Conservation (phyloP, 2,113 vertebrate species). For the Pseudopipra pipra region DNA sequence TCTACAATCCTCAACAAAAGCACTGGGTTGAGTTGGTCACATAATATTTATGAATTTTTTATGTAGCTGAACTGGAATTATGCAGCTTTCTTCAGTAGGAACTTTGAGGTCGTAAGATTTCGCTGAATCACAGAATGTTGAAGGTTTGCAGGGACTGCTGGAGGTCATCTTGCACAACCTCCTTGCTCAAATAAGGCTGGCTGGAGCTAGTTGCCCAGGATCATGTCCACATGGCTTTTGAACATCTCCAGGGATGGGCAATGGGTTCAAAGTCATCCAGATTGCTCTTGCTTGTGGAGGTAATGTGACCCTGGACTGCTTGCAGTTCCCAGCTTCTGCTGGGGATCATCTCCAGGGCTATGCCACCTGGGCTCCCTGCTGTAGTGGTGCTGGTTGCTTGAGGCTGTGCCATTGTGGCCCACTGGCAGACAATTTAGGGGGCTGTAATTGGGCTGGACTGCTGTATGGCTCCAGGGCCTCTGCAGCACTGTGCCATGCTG, state of each 20-base stretch:
- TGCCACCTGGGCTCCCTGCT: background rate
- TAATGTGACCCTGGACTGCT: background rate
- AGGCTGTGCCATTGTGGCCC: fast-evolving
- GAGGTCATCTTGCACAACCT: background rate
- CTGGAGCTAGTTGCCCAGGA: background rate
- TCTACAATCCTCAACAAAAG: background rate
- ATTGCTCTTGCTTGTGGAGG: background rate
- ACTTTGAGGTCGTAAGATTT: background rate
- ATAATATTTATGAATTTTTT: background rate
- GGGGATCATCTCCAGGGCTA: fast-evolving
- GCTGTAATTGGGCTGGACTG: background rate
- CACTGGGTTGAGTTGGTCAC: background rate
- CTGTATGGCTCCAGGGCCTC: fast-evolving
- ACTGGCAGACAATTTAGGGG: background rate
- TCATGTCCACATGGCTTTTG: background rate
- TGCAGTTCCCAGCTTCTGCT: background rate
- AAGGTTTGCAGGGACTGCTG: background rate
- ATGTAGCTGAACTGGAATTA: background rate
- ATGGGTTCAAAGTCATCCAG: background rate
- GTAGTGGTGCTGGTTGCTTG: background rate
- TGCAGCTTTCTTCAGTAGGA: background rate
- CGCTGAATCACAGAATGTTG: background rate
- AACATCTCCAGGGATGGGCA: background rate
- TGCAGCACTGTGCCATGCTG: fast-evolving
- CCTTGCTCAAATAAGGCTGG: background rate